phyloP scores from a whole-genome alignment of 2,888 invertebrate genomes.

The Dasypolia templi region DNA sequence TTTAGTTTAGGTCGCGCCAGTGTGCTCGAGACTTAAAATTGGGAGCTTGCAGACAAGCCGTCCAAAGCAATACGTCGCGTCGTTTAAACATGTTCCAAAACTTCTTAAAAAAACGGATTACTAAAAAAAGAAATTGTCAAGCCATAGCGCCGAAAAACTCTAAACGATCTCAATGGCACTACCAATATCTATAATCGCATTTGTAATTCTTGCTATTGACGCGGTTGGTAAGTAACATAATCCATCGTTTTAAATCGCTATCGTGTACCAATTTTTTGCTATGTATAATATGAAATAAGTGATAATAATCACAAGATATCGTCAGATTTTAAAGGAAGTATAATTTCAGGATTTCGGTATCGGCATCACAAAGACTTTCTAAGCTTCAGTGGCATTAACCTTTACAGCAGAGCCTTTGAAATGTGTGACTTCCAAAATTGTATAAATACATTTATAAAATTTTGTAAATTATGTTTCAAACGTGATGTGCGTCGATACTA shows the following conservation, averaged over 20 bases:
- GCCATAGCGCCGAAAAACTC: not conserved
- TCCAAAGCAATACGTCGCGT: not conserved
- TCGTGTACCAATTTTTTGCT: not conserved
- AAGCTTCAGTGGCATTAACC: not conserved
- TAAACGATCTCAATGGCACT: not conserved
- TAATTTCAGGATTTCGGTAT: not conserved
- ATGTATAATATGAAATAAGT: constrained; percentile 9
- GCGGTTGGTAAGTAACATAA: constrained; percentile 11
- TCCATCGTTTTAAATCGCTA: not conserved
- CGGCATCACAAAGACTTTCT: not conserved
- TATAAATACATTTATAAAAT: not conserved
- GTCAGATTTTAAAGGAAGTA: not conserved
- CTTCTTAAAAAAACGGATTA: too few relatives aligned
- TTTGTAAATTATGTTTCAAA: not conserved
- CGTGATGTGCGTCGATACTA: not conserved
- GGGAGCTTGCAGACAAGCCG: not conserved
- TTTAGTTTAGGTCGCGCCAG: too few relatives aligned
- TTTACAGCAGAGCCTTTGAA: not conserved
- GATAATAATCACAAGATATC: not conserved
- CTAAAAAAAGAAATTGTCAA: not conserved
- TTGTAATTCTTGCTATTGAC: constrained; percentile 19
- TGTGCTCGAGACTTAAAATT: not conserved
- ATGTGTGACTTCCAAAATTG: not conserved
- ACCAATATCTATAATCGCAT: constrained; percentile 22
- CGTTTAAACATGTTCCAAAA: too few relatives aligned